Evolutionary conservation across 2,888 invertebrate species (phyloP).

Genomic region (Eupithecia dodoneata): DNA sequence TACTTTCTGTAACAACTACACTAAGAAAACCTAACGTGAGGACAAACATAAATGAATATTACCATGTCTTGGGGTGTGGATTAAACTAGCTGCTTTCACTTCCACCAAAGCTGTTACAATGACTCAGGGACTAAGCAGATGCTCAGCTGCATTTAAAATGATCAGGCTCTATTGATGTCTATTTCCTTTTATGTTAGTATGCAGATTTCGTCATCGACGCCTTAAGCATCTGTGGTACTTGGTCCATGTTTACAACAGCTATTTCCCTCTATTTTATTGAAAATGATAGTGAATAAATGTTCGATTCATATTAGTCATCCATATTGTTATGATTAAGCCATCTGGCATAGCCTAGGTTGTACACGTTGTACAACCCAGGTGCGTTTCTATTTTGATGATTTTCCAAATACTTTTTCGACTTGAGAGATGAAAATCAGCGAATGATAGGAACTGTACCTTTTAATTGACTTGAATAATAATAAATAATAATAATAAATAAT

Average conservation of each 20-base stretch:
- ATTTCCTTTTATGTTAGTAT: constrained; percentile 30
- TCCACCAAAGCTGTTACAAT: constrained; percentile 48
- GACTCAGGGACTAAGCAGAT: constrained; percentile 64
- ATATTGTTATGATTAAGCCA: constrained; percentile 6
- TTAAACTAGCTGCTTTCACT: constrained; percentile 25
- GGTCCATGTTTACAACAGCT: constrained; percentile 19
- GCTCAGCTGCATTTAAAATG: constrained; percentile 52
- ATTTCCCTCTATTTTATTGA: constrained; percentile 21
- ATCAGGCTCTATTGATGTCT: constrained; percentile 10
- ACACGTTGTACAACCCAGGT: neutral
- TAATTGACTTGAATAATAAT: neutral
- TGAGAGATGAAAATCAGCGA: neutral
- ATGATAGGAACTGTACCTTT: neutral
- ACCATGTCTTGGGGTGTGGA: neutral
- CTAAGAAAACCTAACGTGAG: too few species aligned
- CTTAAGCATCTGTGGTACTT: constrained; percentile 24
- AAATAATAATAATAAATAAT: too few species aligned
- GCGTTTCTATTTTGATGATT: constrained; percentile 9
- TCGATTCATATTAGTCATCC: constrained; percentile 17
- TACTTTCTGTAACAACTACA: too few species aligned
- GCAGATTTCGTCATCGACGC: constrained; percentile 39
- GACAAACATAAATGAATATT: too few species aligned
- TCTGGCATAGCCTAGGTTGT: neutral
- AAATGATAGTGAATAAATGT: neutral
- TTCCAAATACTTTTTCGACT: neutral